Evolutionary conservation across 2,113 vertebrate species (phyloP).

Genomic region (Isurus oxyrinchus): DNA sequence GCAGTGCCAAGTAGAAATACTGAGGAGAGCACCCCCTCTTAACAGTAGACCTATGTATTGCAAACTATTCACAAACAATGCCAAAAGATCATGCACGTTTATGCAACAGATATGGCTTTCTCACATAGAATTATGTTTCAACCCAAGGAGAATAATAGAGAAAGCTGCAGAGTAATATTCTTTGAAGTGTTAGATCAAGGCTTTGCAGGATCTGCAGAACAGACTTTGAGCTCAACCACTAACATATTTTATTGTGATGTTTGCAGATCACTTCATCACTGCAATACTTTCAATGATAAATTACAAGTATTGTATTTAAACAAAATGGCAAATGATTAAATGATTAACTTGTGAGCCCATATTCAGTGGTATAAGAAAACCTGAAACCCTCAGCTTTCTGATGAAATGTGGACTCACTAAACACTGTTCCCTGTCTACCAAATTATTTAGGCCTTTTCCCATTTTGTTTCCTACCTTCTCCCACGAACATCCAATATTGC

Average conservation of each 20-base stretch:
- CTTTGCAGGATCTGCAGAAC: not conserved
- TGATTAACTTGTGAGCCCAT: not conserved
- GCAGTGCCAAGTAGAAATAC: not conserved
- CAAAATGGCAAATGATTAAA: not conserved
- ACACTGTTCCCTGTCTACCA: not conserved
- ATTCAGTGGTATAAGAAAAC: not conserved
- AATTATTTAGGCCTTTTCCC: not conserved
- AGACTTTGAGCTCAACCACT: not conserved
- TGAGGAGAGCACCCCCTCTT: not conserved
- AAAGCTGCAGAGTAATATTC: not conserved
- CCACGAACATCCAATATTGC: not conserved
- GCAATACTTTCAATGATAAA: not conserved
- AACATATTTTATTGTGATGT: not conserved
- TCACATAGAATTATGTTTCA: not conserved
- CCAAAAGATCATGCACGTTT: not conserved
- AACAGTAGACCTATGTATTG: not conserved
- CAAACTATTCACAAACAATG: not conserved
- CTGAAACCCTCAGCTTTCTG: not conserved
- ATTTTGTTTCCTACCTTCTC: not conserved
- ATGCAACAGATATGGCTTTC: not conserved
- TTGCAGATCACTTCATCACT: not conserved
- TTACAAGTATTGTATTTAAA: not conserved
- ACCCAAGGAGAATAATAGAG: not conserved
- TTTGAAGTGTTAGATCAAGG: not conserved
- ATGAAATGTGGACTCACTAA: not conserved